Evolutionary conservation across 2,797 vertebrate genomes (phyloP).

Genomic region (Melanotaenia boesemani): DNA sequence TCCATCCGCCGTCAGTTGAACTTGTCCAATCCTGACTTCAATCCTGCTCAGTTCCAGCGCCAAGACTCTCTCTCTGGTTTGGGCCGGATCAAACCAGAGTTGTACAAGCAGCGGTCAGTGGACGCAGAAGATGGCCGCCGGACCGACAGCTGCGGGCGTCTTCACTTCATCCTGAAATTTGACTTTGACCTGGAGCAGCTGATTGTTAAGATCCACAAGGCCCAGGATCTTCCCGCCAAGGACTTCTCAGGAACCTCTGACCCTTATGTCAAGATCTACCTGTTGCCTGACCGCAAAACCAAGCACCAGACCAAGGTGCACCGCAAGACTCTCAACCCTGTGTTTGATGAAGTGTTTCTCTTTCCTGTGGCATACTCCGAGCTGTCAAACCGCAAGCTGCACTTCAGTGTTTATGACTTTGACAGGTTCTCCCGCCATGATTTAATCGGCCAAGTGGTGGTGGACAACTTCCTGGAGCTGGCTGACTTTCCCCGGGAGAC

Average conservation of each 20-base stretch:
- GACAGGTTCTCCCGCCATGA: constrained; percentile 98
- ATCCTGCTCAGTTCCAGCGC: constrained; percentile 94
- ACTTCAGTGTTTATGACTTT: constrained; percentile 99
- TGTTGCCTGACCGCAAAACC: constrained; percentile 97
- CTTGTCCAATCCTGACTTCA: constrained; percentile 96
- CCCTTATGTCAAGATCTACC: constrained; percentile 98
- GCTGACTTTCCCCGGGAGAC: constrained; percentile 97
- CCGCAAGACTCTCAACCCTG: constrained; percentile 96
- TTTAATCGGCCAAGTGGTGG: constrained; percentile 96
- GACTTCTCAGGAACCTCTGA: constrained; percentile 99
- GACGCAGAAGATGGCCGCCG: constrained; percentile 90
- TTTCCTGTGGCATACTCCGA: constrained; percentile 94
- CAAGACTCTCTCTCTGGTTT: constrained; percentile 92
- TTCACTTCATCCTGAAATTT: constrained; percentile 95
- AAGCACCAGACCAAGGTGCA: constrained; percentile 99
- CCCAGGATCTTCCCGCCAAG: constrained; percentile 95
- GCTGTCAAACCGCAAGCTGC: constrained; percentile 91
- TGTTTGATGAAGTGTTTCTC: constrained; percentile 98
- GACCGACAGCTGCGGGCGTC: constrained; percentile 89
- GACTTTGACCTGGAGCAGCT: constrained; percentile 98
- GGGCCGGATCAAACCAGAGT: constrained; percentile 95
- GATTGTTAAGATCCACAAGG: constrained; percentile 97
- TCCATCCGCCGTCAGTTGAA: constrained; percentile 97
- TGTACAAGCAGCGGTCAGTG: constrained; percentile 96
- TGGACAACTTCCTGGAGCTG: constrained; percentile 98